phyloP scores from a whole-genome alignment of 2,113 vertebrate species.

The Bambusicola thoracicus region DNA sequence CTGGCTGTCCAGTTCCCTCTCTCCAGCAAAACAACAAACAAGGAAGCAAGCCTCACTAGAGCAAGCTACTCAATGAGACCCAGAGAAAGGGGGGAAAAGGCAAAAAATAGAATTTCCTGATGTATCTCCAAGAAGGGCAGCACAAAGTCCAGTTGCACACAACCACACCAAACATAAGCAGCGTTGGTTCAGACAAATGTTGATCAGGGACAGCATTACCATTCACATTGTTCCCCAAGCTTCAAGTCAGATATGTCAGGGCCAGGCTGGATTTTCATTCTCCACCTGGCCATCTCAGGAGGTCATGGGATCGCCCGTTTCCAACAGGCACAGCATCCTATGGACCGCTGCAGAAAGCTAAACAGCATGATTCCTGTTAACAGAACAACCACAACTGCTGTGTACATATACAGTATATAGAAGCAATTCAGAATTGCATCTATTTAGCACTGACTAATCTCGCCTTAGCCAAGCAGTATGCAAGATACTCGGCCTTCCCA shows the following conservation, averaged over 20 bases:
- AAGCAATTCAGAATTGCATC: neutral
- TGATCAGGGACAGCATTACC: neutral
- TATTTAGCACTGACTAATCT: neutral
- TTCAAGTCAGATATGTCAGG: neutral
- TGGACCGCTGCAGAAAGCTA: neutral
- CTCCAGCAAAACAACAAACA: neutral
- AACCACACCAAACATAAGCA: neutral
- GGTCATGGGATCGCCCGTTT: neutral
- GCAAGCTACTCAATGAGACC: neutral
- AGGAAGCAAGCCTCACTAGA: neutral
- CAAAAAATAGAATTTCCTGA: neutral
- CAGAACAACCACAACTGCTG: neutral
- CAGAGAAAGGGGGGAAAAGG: neutral
- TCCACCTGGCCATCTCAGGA: neutral
- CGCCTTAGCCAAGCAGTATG: neutral
- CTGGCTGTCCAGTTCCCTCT: neutral
- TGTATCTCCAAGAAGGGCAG: neutral
- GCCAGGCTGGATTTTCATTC: neutral
- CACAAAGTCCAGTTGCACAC: neutral
- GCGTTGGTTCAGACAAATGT: neutral
- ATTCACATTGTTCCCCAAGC: neutral
- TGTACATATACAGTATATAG: accelerated
- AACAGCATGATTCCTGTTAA: neutral
- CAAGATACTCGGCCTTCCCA: neutral
- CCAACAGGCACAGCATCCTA: neutral